These are phyloP conservation scores for Conus ventricosus DNA, from an alignment of 1,140 invertebrate genomes.

Conservation along the genomic window DNA sequence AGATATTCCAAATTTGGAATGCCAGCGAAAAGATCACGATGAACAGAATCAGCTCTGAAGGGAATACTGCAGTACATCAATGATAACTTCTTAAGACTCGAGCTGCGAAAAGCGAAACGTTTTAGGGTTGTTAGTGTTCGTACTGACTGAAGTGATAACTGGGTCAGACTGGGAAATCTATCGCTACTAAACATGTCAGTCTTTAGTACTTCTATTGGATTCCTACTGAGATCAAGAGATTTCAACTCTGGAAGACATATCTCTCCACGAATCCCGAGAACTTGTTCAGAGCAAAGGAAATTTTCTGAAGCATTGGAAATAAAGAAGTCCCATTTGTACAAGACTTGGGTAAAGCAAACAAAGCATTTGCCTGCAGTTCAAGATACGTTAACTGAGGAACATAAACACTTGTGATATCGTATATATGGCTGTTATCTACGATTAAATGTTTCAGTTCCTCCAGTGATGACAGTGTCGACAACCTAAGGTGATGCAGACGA, in stretches of 20 bases:
- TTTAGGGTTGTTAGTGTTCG: not conserved
- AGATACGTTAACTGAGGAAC: not conserved
- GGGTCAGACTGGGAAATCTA: not conserved
- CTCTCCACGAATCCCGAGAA: not conserved
- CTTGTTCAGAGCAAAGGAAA: not conserved
- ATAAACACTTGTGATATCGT: not conserved
- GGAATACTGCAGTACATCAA: conserved; percentile 3
- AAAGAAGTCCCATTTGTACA: not conserved
- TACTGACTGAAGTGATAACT: not conserved
- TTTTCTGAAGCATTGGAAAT: not conserved
- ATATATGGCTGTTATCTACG: not conserved
- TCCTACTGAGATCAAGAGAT: not conserved
- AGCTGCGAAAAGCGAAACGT: not conserved
- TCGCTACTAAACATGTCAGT: not conserved
- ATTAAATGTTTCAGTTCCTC: not conserved
- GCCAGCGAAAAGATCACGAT: conserved; percentile 4
- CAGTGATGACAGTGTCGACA: not conserved
- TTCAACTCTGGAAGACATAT: not conserved
- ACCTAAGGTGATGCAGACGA: not conserved
- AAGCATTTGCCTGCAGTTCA: not conserved
- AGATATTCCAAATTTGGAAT: not conserved
- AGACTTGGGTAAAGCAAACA: not conserved
- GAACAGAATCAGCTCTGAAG: not conserved
- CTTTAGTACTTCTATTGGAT: not conserved
- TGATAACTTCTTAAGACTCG: not conserved